Conservation (phyloP, 1,140 invertebrate genomes). For the Drosophila miranda region DNA sequence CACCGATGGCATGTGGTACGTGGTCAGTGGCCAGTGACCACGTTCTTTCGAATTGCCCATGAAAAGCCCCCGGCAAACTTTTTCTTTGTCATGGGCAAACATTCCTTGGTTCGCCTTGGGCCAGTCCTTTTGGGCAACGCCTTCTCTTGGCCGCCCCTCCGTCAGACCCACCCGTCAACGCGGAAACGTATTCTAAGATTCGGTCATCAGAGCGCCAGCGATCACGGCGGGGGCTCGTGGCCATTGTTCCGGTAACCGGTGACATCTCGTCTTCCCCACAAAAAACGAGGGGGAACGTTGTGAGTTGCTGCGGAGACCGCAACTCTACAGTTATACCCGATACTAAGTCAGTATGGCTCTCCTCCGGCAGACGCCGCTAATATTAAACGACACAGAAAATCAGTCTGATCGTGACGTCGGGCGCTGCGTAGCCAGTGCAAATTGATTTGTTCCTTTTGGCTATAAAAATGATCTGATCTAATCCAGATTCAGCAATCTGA, state of each 20-base stretch:
- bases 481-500: too few species aligned
- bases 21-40: slow-evolving; percentile 1
- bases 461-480: too few species aligned
- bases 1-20: slow-evolving; percentile 11
- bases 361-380: too few species aligned
- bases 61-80: slow-evolving; percentile 20
- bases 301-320: too few species aligned
- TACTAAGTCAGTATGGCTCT: too few species aligned
- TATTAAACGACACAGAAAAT: too few species aligned
- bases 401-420: too few species aligned
- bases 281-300: too few species aligned
- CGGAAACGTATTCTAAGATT: slow-evolving; percentile 27
- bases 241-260: slow-evolving; percentile 58
- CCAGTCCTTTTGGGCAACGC: slow-evolving; percentile 18
- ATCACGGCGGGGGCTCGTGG: slow-evolving; percentile 58
- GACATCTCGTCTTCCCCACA: slow-evolving; percentile 37
- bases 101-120: slow-evolving; percentile 28
- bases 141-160: slow-evolving; percentile 10
- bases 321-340: too few species aligned
- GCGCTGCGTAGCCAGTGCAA: too few species aligned
- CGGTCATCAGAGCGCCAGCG: slow-evolving; percentile 32
- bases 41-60: slow-evolving; percentile 34
- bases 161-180: slow-evolving; percentile 17
- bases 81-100: slow-evolving; percentile 30
- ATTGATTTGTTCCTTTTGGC: too few species aligned